Conservation (phyloP, 2,113 vertebrate genomes). For the Notarius quadriscutis region DNA sequence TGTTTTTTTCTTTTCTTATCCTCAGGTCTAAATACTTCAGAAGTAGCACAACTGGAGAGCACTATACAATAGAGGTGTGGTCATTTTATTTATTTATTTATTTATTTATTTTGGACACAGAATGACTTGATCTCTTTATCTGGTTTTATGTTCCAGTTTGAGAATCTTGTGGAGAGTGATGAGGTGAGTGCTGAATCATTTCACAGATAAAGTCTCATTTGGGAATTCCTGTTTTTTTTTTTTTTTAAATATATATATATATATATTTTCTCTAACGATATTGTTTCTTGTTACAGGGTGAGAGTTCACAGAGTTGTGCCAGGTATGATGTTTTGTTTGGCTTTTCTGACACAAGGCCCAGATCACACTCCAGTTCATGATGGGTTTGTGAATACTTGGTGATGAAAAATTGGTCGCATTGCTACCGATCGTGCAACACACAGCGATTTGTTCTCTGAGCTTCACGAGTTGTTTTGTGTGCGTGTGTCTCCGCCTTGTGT, state of each 20-base stretch:
- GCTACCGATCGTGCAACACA: too few relatives aligned
- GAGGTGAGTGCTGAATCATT: conserved; percentile 66
- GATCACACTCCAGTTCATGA: too few relatives aligned
- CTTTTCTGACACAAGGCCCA: neutral
- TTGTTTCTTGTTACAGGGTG: conserved; percentile 64
- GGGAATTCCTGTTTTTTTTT: neutral
- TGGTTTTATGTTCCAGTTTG: conserved; percentile 68
- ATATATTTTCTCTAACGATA: neutral
- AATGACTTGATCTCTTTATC: neutral
- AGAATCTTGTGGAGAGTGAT: conserved; percentile 79
- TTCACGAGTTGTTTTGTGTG: too few relatives aligned
- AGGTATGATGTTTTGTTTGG: conserved; percentile 58
- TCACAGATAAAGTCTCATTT: neutral
- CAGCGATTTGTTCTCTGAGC: too few relatives aligned
- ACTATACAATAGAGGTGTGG: conserved; percentile 70
- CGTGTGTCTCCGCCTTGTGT: too few relatives aligned
- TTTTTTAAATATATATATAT: neutral
- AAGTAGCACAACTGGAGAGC: conserved; percentile 71
- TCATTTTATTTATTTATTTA: neutral
- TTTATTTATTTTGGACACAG: neutral
- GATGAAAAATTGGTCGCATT: too few relatives aligned
- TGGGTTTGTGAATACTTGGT: too few relatives aligned
- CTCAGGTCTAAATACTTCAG: conserved; percentile 76
- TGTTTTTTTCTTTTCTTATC: neutral
- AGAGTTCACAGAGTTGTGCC: conserved; percentile 69